Percentiles rank a stretch among this genome's conserved stretches.
Conservation (phyloP, 2,888 invertebrate genomes). For the Callyntrura guangdongensis region DNA sequence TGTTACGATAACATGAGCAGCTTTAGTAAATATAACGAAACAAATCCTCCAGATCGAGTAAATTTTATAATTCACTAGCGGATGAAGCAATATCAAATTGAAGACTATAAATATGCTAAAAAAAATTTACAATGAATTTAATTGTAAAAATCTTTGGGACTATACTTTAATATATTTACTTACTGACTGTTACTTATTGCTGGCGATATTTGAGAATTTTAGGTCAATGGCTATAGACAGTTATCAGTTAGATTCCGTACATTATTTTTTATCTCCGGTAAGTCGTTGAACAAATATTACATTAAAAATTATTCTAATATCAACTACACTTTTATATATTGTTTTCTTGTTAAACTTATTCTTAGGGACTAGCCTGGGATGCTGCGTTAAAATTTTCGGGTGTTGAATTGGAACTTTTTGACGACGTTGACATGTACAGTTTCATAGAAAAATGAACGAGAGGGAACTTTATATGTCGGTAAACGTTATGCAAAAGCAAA, state of each 20-base stretch:
- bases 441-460: slow-evolving; percentile 57
- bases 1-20: slow-evolving; percentile 52
- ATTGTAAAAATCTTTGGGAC: neutral
- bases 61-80: slow-evolving; percentile 51
- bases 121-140: neutral
- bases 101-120: slow-evolving; percentile 57
- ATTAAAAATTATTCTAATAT: too few relatives aligned
- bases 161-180: too few relatives aligned
- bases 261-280: slow-evolving; percentile 28
- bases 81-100: neutral
- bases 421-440: neutral
- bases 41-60: neutral
- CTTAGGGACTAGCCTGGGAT: slow-evolving; percentile 54
- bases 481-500: slow-evolving; percentile 27
- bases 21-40: slow-evolving; percentile 48
- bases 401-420: slow-evolving; percentile 51
- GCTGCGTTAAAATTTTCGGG: slow-evolving; percentile 15
- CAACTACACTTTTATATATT: too few relatives aligned
- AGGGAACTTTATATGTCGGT: slow-evolving; percentile 28
- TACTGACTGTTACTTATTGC: slow-evolving; percentile 38
- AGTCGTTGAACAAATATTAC: too few relatives aligned
- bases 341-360: too few relatives aligned
- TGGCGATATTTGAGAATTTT: slow-evolving; percentile 59
- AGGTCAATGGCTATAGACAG: slow-evolving; percentile 15
- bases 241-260: slow-evolving; percentile 54